Conservation (phyloP, 1,140 invertebrate species). For the Conopomorpha cramerella region DNA sequence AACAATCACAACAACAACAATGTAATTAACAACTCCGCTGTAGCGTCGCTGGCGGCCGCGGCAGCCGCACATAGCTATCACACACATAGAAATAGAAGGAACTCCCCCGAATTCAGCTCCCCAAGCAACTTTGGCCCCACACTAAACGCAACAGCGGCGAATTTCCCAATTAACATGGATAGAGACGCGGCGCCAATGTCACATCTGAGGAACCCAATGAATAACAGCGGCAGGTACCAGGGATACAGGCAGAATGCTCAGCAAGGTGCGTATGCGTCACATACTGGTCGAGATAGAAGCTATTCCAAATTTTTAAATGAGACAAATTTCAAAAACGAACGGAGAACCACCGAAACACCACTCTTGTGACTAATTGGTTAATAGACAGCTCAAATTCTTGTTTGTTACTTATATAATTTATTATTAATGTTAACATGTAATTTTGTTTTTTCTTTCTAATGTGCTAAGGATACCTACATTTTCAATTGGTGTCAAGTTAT, state of each 20-base stretch:
- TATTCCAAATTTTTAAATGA: slow-evolving; percentile 15
- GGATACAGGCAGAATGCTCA: slow-evolving; percentile 54
- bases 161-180: slow-evolving; percentile 45
- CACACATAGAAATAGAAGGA: slow-evolving; percentile 46
- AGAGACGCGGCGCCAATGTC: slow-evolving; percentile 49
- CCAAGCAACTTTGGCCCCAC: slow-evolving; percentile 46
- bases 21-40: slow-evolving; percentile 55
- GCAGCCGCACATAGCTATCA: slow-evolving; percentile 52
- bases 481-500: slow-evolving; percentile 32
- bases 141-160: slow-evolving; percentile 39
- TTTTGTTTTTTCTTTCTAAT: slow-evolving; percentile 3
- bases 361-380: slow-evolving; percentile 43
- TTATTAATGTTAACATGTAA: slow-evolving; percentile 32
- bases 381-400: slow-evolving; percentile 44
- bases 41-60: slow-evolving; percentile 49
- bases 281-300: slow-evolving; percentile 38
- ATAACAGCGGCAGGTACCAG: slow-evolving; percentile 41
- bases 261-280: slow-evolving; percentile 53
- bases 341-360: slow-evolving; percentile 38
- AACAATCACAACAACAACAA: slow-evolving; percentile 62
- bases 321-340: slow-evolving; percentile 6
- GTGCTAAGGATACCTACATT: slow-evolving; percentile 3
- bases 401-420: no score
- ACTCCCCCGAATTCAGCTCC: slow-evolving; percentile 42
- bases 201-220: slow-evolving; percentile 45